A percentile compares a stretch with the other conserved stretches of the same genome.
These are phyloP conservation scores for Helicoverpa armigera DNA, from an alignment of 1,140 invertebrate genomes.

Conservation along the genomic window DNA sequence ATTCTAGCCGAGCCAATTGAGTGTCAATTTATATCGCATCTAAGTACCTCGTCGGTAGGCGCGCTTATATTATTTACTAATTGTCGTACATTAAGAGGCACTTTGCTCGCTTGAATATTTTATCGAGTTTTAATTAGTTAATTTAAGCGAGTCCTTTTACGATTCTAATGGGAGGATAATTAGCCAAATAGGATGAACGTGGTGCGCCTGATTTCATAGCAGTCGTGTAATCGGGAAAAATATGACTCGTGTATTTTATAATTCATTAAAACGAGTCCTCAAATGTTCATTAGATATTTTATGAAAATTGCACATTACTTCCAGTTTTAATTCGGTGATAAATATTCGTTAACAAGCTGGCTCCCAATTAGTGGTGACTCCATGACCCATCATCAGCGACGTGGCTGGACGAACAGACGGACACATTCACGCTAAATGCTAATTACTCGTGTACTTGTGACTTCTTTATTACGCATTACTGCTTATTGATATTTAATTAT, in stretches of 20 bases:
- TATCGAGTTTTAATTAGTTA: slow-evolving; percentile 33
- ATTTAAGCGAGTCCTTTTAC: slow-evolving; percentile 35
- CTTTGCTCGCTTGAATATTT: slow-evolving; percentile 20
- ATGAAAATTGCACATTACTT: not conserved
- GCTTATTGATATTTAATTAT: not conserved
- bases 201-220: not conserved
- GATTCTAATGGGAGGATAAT: slow-evolving; percentile 8
- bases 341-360: slow-evolving; percentile 3
- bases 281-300: slow-evolving; percentile 1
- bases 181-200: not conserved
- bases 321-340: slow-evolving; percentile 17
- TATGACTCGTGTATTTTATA: not conserved
- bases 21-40: not conserved
- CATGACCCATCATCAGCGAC: not conserved
- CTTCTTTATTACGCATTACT: not conserved
- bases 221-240: not conserved
- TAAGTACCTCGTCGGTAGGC: not conserved
- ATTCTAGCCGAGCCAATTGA: not conserved
- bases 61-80: slow-evolving; percentile 30
- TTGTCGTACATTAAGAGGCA: slow-evolving; percentile 39
- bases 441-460: not conserved
- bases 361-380: slow-evolving; percentile 19
- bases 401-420: not conserved
- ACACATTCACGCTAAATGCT: not conserved
- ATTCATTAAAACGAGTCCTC: not conserved